Percentiles rank a stretch among this genome's conserved stretches.
phyloP scores from a whole-genome alignment of 1,140 invertebrate genomes.

The Listronotus bonariensis region DNA sequence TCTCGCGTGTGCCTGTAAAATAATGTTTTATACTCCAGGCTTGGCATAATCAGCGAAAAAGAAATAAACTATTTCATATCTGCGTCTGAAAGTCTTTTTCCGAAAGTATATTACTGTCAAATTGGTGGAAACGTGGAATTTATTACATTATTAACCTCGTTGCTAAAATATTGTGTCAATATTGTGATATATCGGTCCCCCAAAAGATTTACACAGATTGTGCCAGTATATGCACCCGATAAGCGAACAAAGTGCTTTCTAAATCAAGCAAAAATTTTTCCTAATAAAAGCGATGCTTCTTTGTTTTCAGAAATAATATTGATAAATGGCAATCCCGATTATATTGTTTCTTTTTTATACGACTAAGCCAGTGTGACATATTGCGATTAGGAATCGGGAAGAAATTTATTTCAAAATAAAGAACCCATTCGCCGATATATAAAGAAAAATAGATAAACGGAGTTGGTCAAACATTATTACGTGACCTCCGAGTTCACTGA shows the following conservation, averaged over 20 bases:
- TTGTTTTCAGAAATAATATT: conserved; percentile 36
- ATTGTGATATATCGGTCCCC: conserved; percentile 31
- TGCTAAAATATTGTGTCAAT: conserved; percentile 34
- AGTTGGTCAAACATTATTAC: conserved; percentile 14
- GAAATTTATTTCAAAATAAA: conserved; percentile 28
- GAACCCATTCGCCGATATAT: conserved; percentile 11
- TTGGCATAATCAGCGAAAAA: conserved; percentile 5
- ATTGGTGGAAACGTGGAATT: conserved; percentile 29
- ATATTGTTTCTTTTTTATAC: conserved; percentile 29
- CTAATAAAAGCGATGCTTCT: conserved; percentile 30
- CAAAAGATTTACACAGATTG: conserved; percentile 31
- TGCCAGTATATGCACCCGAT: conserved; percentile 31
- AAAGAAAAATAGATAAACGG: conserved; percentile 14
- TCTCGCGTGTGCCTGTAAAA: too few species aligned
- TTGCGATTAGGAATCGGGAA: conserved; percentile 27
- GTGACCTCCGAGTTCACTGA: too few species aligned
- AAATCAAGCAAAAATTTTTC: conserved; percentile 29
- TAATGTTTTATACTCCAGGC: too few species aligned
- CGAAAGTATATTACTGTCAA: conserved; percentile 31
- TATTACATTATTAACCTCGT: conserved; percentile 32
- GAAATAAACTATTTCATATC: conserved; percentile 30
- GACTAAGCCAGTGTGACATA: conserved; percentile 24
- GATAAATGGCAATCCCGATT: conserved; percentile 30
- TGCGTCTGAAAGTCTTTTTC: conserved; percentile 4
- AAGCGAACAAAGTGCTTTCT: conserved; percentile 33